A percentile compares a stretch with the other conserved stretches of the same genome.
Evolutionary conservation across 2,888 invertebrate species (phyloP).

Genomic region (Pseudococcus viburni): DNA sequence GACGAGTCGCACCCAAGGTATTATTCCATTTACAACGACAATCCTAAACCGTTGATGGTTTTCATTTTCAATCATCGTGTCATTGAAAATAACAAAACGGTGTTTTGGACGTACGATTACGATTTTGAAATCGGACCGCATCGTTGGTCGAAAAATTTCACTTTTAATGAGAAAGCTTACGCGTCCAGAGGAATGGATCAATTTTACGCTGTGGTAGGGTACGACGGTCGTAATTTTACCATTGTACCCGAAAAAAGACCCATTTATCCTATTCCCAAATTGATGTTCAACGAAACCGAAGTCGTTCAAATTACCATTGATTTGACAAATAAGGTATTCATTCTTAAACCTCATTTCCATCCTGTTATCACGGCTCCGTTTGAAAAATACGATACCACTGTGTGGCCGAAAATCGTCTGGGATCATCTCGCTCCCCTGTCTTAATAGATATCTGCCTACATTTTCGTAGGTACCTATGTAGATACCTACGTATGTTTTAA

Average conservation of each 20-base stretch:
- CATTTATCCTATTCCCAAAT: not conserved
- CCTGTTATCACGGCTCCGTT: slow-evolving; percentile 5
- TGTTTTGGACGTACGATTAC: slow-evolving; percentile 33
- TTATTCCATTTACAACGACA: slow-evolving; percentile 27
- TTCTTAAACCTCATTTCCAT: slow-evolving; percentile 4
- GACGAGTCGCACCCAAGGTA: not conserved
- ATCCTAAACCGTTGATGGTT: not conserved
- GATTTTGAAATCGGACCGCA: slow-evolving; percentile 28
- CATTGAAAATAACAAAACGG: slow-evolving; percentile 7
- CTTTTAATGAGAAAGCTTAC: slow-evolving; percentile 39
- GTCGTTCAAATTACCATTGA: not conserved
- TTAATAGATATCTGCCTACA: not conserved
- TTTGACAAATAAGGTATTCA: not conserved
- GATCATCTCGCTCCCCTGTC: not conserved
- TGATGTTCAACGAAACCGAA: slow-evolving; percentile 27
- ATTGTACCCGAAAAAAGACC: slow-evolving; percentile 22
- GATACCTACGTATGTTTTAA: too few relatives aligned
- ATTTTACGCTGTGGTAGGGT: not conserved
- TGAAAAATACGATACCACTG: slow-evolving; percentile 21
- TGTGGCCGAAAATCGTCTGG: not conserved
- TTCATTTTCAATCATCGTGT: slow-evolving; percentile 35
- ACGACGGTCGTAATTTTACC: slow-evolving; percentile 36
- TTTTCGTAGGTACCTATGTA: not conserved
- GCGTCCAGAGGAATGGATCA: slow-evolving; percentile 4
- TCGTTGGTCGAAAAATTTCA: slow-evolving; percentile 22